A percentile compares a stretch with the other conserved stretches of the same genome.
These are phyloP conservation scores for Yponomeuta malinellus DNA, from an alignment of 2,888 invertebrate genomes.

Conservation along the genomic window DNA sequence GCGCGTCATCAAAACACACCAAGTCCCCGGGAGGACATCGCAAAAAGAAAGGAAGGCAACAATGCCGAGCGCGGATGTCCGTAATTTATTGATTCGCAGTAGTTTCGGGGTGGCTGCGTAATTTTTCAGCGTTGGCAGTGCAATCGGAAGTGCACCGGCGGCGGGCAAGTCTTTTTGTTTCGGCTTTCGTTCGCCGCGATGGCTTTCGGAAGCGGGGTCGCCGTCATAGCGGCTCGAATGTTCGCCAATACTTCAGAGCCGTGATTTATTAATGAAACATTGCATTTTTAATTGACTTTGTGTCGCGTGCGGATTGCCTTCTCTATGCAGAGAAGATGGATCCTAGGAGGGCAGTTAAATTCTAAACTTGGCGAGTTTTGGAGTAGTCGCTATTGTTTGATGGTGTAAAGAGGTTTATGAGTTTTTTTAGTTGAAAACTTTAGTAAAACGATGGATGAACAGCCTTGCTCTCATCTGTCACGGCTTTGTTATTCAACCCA, in stretches of 20 bases:
- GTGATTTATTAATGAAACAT: conserved; percentile 47
- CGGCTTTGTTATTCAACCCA: neutral
- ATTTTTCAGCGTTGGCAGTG: conserved; percentile 70
- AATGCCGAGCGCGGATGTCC: conserved; percentile 13
- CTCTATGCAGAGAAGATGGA: too few relatives aligned
- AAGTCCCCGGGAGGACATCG: conserved; percentile 4
- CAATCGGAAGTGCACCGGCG: conserved; percentile 69
- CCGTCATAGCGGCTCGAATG: conserved; percentile 51
- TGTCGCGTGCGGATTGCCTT: neutral
- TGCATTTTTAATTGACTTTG: conserved; percentile 8
- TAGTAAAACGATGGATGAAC: too few relatives aligned
- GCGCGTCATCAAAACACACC: conserved; percentile 1
- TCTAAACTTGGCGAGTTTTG: too few relatives aligned
- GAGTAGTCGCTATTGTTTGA: neutral
- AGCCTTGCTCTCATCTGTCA: too few relatives aligned
- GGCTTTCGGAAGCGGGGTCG: conserved; percentile 68
- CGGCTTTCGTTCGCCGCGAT: conserved; percentile 48
- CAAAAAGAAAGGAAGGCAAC: conserved; percentile 15
- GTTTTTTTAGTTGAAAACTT: too few relatives aligned
- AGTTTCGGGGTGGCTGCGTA: conserved; percentile 48
- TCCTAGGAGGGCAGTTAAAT: too few relatives aligned
- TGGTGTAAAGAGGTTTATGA: neutral
- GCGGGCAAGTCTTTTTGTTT: conserved; percentile 62
- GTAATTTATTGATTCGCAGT: conserved; percentile 47
- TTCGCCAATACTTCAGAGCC: conserved; percentile 58